Percentiles rank a stretch among this genome's conserved stretches.
These are phyloP conservation scores for Oryzias curvinotus DNA, from an alignment of 2,113 vertebrate species.

Conservation along the genomic window DNA sequence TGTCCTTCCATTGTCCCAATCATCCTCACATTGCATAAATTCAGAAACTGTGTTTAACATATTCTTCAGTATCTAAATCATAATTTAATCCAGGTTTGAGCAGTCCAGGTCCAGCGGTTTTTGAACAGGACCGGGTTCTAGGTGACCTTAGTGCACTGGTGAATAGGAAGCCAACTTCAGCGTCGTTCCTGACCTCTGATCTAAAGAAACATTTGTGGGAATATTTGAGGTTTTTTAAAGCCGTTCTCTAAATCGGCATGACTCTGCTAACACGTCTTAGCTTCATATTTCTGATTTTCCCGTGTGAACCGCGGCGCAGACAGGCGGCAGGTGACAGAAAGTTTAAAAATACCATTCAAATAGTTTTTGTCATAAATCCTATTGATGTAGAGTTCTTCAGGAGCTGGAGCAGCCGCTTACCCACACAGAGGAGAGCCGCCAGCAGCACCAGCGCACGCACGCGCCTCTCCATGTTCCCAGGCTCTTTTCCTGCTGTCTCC, in stretches of 20 bases:
- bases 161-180: too few relatives aligned
- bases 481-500: background rate
- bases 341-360: background rate
- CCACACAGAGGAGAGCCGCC: constrained; percentile 33
- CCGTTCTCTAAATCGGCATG: constrained; percentile 5
- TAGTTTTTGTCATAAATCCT: rapidly evolving
- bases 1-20: too few relatives aligned
- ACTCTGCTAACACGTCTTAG: background rate
- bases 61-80: too few relatives aligned
- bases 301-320: too few relatives aligned
- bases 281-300: too few relatives aligned
- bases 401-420: constrained; percentile 46
- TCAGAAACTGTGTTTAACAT: too few relatives aligned
- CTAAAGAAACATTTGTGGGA: background rate
- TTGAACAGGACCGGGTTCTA: too few relatives aligned
- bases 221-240: rapidly evolving
- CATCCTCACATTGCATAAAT: too few relatives aligned
- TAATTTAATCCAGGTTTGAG: too few relatives aligned
- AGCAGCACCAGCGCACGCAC: constrained; percentile 16
- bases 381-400: background rate
- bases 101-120: too few relatives aligned
- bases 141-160: too few relatives aligned
- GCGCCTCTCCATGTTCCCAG: constrained; percentile 23
- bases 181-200: too few relatives aligned
- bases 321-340: background rate